phyloP scores from a whole-genome alignment of 2,797 vertebrate genomes.

The Eulemur albifrons region DNA sequence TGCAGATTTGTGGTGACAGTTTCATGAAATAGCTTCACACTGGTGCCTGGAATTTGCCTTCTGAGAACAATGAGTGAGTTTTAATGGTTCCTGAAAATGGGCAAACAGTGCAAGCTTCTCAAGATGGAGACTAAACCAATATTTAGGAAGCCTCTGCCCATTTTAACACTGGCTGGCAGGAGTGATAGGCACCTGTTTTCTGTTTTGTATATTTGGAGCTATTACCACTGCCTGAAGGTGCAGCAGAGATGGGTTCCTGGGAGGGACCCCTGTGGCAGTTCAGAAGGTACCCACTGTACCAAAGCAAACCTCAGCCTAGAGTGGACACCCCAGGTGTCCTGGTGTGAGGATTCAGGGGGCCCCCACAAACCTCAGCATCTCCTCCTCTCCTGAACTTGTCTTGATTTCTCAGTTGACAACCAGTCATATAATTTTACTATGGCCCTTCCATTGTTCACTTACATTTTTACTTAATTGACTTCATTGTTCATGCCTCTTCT shows the following conservation, averaged over 20 bases:
- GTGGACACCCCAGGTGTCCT: background rate
- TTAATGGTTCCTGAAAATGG: constrained; percentile 54
- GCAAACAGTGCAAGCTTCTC: constrained; percentile 24
- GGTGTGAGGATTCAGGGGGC: background rate
- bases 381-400: background rate
- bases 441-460: background rate
- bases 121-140: constrained; percentile 14
- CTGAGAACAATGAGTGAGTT: constrained; percentile 61
- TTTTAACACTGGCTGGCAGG: constrained; percentile 59
- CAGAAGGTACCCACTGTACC: background rate
- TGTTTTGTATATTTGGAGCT: constrained; percentile 59
- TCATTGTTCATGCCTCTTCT: background rate
- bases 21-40: background rate
- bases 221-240: constrained; percentile 18
- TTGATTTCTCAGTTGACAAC: background rate
- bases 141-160: constrained; percentile 58
- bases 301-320: background rate
- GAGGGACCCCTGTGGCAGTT: constrained; percentile 22
- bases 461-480: background rate
- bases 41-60: constrained; percentile 47
- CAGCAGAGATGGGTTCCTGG: constrained; percentile 55
- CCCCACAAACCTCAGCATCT: background rate
- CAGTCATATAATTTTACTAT: background rate
- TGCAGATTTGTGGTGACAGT: constrained; percentile 50
- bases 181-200: background rate